Evolutionary conservation across 1,140 invertebrate species (phyloP).

Genomic region (Helicoverpa armigera): DNA sequence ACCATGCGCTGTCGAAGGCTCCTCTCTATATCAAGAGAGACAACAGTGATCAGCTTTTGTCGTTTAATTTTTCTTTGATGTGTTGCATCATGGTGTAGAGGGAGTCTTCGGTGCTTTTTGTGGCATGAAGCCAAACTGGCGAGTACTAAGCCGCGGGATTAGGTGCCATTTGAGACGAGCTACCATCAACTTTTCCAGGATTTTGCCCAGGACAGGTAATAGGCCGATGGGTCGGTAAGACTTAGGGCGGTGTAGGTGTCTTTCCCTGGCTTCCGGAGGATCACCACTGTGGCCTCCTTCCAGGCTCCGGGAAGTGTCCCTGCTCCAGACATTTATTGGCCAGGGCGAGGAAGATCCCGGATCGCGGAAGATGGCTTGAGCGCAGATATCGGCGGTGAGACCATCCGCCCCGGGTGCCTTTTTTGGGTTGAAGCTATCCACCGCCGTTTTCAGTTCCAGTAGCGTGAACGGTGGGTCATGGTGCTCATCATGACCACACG

Average conservation of each 20-base stretch:
- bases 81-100: no score
- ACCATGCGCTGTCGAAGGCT: no score
- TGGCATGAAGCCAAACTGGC: no score
- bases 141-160: no score
- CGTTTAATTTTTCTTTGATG: background rate
- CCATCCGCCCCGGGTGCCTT: slow-evolving; percentile 35
- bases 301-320: background rate
- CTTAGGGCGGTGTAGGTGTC: slow-evolving; percentile 28
- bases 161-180: background rate
- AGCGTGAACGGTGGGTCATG: slow-evolving; percentile 42
- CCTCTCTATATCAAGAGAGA: no score
- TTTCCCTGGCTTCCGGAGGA: slow-evolving; percentile 6
- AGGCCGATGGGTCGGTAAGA: slow-evolving; percentile 44
- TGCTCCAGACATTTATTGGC: background rate
- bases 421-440: slow-evolving; percentile 20
- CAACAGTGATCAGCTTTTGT: background rate
- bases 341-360: background rate
- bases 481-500: background rate
- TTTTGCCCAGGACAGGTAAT: slow-evolving; percentile 40
- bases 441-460: background rate
- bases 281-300: background rate
- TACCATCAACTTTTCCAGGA: slow-evolving; percentile 43
- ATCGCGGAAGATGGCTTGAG: background rate
- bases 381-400: slow-evolving; percentile 37
- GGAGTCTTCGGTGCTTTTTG: no score